phyloP scores from a whole-genome alignment of 2,797 vertebrate species.

The Lates japonicus region DNA sequence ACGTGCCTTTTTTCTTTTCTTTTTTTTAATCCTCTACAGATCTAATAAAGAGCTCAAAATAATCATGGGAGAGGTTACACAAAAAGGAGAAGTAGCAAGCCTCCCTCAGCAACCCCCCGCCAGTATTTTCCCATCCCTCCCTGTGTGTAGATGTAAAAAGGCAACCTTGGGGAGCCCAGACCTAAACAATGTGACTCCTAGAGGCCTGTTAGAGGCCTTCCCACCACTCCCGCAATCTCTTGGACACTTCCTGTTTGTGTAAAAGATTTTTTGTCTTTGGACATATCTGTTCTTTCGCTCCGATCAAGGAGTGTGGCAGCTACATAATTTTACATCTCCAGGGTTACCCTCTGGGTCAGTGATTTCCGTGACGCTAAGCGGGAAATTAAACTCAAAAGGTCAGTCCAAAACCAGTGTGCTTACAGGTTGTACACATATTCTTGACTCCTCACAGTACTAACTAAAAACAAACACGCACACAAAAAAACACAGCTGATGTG shows the following conservation, averaged over 20 bases:
- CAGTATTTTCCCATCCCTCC: conserved; percentile 77
- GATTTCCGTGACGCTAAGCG: conserved; percentile 71
- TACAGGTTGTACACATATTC: conserved; percentile 42
- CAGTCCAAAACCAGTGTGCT: conserved; percentile 9
- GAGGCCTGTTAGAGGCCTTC: conserved; percentile 62
- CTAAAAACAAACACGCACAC: not conserved
- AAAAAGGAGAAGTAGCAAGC: conserved; percentile 41
- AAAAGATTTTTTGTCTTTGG: conserved; percentile 76
- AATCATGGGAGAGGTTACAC: conserved; percentile 73
- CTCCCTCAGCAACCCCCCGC: conserved; percentile 52
- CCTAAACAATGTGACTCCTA: conserved; percentile 75
- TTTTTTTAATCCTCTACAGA: conserved; percentile 27
- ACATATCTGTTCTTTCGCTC: conserved; percentile 69
- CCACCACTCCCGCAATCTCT: conserved; percentile 65
- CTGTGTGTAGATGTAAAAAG: conserved; percentile 59
- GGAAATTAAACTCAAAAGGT: conserved; percentile 50
- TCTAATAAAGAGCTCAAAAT: conserved; percentile 61
- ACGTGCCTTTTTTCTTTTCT: conserved; percentile 10
- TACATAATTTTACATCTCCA: conserved; percentile 61
- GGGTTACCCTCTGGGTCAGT: conserved; percentile 47
- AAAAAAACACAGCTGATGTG: not conserved
- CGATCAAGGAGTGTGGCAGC: conserved; percentile 56
- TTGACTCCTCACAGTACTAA: not conserved
- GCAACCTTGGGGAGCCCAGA: conserved; percentile 75
- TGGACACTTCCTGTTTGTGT: conserved; percentile 81